Percentiles rank a stretch among this genome's conserved stretches.
phyloP scores from a whole-genome alignment of 2,797 vertebrate species.

The Bucorvus abyssinicus region DNA sequence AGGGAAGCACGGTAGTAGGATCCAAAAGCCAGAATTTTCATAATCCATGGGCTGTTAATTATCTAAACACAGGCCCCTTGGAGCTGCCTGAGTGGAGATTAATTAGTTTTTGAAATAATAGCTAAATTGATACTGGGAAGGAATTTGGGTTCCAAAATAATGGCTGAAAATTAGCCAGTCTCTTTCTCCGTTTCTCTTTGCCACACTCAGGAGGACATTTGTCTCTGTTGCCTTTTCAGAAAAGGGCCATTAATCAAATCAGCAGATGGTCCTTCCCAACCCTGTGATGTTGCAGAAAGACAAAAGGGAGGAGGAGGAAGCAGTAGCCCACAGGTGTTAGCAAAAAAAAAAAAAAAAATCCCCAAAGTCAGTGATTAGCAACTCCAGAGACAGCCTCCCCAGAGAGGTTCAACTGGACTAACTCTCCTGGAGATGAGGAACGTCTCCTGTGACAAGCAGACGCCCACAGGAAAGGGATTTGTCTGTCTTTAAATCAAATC shows the following conservation, averaged over 20 bases:
- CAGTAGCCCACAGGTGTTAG: neutral
- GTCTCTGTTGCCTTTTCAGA: slow-evolving; percentile 68
- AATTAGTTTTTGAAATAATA: slow-evolving; percentile 80
- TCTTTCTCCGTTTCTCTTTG: slow-evolving; percentile 68
- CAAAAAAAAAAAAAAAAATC: neutral
- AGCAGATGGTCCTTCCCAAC: slow-evolving; percentile 70
- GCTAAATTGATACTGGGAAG: slow-evolving; percentile 71
- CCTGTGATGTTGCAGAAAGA: slow-evolving; percentile 32
- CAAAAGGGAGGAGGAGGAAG: slow-evolving; percentile 29
- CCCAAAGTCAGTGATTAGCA: neutral
- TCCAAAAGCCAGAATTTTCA: slow-evolving; percentile 69
- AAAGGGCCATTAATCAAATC: slow-evolving; percentile 73
- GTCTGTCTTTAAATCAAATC: slow-evolving; percentile 1
- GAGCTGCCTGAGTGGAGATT: slow-evolving; percentile 76
- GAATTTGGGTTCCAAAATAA: slow-evolving; percentile 66
- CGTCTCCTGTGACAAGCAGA: neutral
- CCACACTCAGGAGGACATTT: slow-evolving; percentile 59
- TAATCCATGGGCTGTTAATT: slow-evolving; percentile 74
- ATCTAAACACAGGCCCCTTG: slow-evolving; percentile 72
- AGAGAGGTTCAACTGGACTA: neutral
- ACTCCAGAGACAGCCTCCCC: neutral
- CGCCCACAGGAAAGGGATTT: neutral
- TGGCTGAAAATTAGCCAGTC: slow-evolving; percentile 71
- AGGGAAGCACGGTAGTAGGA: slow-evolving; percentile 45
- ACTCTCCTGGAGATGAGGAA: neutral